Base-by-base conservation (phyloP, 1,140 invertebrate species). In the Bombus superbus region DNA sequence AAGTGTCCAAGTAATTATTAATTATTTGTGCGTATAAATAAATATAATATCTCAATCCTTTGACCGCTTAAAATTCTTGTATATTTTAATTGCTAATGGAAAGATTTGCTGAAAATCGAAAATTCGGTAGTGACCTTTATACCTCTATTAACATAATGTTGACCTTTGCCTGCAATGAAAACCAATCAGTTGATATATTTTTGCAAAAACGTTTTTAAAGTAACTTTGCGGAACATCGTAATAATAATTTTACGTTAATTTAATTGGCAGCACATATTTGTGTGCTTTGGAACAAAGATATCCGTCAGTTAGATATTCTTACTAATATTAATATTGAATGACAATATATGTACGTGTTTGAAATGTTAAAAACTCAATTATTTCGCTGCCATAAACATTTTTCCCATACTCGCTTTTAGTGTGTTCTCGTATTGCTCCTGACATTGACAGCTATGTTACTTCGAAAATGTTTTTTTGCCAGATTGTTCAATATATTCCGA, bases 391-490 rank as follows among this genome's bases (percentile, higher is more conserved):
- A 35, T 44, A 68, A 85, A 75, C n/a, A 74, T 42, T 59, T 53
- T 68, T 68, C 0, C 64, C n/a, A 22, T 66, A 68, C 59, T n/a
- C 25, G 9, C 13, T 66, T 57, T 73, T 57, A 40, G 22, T 75
- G 71, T 47, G 59, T n/a, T 74, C 57, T 81, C 25, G 1, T 40
- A 75, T 44, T 28, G 22, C 32, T 73, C 28, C 15, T 68, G 38
- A 57, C 32, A 62, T 40, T 47, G 57, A 85, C 68, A 75, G 71
- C 13, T 83, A 75, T 87, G 59, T 83, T 83, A 86, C 44, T 28
- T 15, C 75, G 28, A 88, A 88, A 72, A 88, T 90, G 79, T 80
- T 72, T 66, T 59, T 78, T 64, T 62, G 57, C 47, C 66, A 44
- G 74, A 78, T 59, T 47, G 15, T 59, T 76, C 53, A 40, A 22